Evolutionary conservation across 1,140 invertebrate genomes (phyloP).

Genomic region (Daktulosphaira vitifoliae): DNA sequence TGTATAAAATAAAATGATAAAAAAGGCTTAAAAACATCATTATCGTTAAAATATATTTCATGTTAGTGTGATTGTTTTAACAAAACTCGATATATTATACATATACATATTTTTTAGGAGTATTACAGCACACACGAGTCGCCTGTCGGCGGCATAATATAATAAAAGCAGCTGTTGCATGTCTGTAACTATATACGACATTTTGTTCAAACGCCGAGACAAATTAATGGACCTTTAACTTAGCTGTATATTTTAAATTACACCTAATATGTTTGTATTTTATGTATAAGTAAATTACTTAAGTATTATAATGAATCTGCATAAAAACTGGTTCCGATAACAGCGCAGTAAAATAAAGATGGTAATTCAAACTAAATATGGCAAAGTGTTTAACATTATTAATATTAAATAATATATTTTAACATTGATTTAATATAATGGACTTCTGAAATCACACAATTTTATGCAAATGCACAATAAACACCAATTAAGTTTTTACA

Average conservation of each 20-base stretch:
- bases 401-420: no score
- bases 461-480: no score
- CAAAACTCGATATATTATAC: constrained; percentile 17
- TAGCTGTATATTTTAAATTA: neutral
- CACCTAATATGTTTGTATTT: neutral
- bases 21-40: constrained; percentile 20
- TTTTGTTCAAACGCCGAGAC: constrained; percentile 18
- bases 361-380: no score
- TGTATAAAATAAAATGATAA: no score
- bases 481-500: no score
- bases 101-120: neutral
- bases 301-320: constrained; percentile 14
- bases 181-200: constrained; percentile 4
- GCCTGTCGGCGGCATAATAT: constrained; percentile 17
- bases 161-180: constrained; percentile 24
- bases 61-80: constrained; percentile 32
- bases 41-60: constrained; percentile 33
- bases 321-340: constrained; percentile 25
- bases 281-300: neutral
- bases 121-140: neutral
- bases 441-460: no score
- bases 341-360: constrained; percentile 4
- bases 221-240: constrained; percentile 21
- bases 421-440: no score
- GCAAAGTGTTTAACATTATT: no score